phyloP scores from a whole-genome alignment of 1,140 invertebrate species.

The Drosophila pectinifera region DNA sequence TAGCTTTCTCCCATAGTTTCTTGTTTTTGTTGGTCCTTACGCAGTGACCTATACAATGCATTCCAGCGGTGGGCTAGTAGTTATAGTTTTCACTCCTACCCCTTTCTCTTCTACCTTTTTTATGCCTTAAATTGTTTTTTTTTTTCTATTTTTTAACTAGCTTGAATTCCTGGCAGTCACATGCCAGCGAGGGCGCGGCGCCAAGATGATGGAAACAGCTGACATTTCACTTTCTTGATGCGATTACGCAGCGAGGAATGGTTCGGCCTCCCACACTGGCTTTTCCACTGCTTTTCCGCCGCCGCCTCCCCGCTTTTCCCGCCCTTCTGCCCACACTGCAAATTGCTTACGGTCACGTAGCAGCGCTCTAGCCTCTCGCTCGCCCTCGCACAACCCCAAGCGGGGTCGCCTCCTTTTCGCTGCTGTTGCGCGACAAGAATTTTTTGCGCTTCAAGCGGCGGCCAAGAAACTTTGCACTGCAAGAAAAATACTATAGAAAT shows the following conservation, averaged over 20 bases:
- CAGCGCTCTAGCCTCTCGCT: slow-evolving; percentile 22
- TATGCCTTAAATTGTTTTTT: slow-evolving; percentile 15
- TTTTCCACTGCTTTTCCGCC: slow-evolving; percentile 13
- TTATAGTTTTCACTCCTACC: slow-evolving; percentile 11
- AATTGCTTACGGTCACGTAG: slow-evolving; percentile 74
- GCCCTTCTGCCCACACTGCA: slow-evolving; percentile 44
- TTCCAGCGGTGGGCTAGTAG: slow-evolving; percentile 48
- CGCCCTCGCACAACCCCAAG: background rate
- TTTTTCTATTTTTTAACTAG: slow-evolving; percentile 62
- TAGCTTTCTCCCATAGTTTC: slow-evolving; percentile 6
- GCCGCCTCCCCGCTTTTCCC: background rate
- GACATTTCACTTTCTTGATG: slow-evolving; percentile 76
- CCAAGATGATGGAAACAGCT: slow-evolving; percentile 67
- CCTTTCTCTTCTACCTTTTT: background rate
- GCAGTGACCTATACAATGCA: slow-evolving; percentile 65
- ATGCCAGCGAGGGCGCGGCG: slow-evolving; percentile 42
- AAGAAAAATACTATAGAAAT: background rate
- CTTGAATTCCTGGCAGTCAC: slow-evolving; percentile 63
- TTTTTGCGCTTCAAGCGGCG: slow-evolving; percentile 48
- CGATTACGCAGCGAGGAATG: slow-evolving; percentile 64
- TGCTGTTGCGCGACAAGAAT: slow-evolving; percentile 67
- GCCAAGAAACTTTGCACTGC: slow-evolving; percentile 35
- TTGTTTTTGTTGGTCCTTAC: slow-evolving; percentile 33
- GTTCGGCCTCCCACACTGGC: slow-evolving; percentile 13
- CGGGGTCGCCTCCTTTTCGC: slow-evolving; percentile 34